Conservation (phyloP, 2,888 invertebrate genomes). For the Chrysolina haemoptera region DNA sequence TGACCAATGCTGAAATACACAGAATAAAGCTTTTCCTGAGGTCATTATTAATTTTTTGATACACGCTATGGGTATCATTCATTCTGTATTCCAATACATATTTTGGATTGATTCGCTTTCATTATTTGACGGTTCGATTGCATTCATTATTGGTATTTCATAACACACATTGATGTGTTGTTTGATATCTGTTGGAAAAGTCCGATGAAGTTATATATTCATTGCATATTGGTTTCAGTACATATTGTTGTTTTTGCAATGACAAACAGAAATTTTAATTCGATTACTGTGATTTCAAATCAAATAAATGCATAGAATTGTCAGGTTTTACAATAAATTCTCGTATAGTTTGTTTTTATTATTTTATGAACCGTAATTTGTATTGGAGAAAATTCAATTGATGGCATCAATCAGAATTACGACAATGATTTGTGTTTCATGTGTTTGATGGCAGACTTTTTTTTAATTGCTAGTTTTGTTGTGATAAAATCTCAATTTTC, state of each 20-base stretch:
- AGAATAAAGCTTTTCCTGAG: too few relatives aligned
- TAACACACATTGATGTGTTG: background rate
- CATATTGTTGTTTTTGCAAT: constrained; percentile 8
- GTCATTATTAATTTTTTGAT: background rate
- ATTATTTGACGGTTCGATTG: background rate
- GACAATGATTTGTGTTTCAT: background rate
- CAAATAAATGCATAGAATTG: constrained; percentile 10
- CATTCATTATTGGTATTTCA: background rate
- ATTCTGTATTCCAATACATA: background rate
- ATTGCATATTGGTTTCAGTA: constrained; percentile 14
- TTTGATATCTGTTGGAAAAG: background rate
- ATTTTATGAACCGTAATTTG: background rate
- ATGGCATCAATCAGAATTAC: background rate
- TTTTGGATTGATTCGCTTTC: constrained; percentile 5
- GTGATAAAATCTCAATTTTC: too few relatives aligned
- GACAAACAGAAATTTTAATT: constrained; percentile 11
- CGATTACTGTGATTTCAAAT: background rate
- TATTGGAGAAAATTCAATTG: background rate
- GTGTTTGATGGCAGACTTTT: background rate
- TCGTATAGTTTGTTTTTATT: background rate
- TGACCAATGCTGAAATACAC: too few relatives aligned
- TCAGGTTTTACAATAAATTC: background rate
- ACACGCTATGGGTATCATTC: background rate
- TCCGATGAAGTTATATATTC: constrained; percentile 4
- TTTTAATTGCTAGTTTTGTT: background rate